Conservation (phyloP, 1,140 invertebrate species). For the Polyergus mexicanus region DNA sequence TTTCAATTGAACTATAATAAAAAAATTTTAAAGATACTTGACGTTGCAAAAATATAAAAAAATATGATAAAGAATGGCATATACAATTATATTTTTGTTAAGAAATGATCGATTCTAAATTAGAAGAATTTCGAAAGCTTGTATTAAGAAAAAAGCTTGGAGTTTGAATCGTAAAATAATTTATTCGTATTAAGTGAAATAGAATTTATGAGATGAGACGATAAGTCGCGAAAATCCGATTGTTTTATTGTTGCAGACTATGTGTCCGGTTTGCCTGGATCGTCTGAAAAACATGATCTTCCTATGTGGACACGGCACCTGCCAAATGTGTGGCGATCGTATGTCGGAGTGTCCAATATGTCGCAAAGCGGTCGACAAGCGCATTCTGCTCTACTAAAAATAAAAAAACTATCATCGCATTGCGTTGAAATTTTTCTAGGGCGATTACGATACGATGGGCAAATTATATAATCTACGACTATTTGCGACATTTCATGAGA, state of each 20-base stretch:
- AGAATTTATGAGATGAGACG: not conserved
- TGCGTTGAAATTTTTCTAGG: not conserved
- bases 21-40: not conserved
- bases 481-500: slow-evolving; percentile 1
- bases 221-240: slow-evolving; percentile 9
- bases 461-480: slow-evolving; percentile 1
- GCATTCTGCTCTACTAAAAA: slow-evolving; percentile 95
- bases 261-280: slow-evolving; percentile 99
- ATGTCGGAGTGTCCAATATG: slow-evolving; percentile 99
- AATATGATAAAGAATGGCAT: not conserved
- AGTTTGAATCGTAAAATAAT: not conserved
- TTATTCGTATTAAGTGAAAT: not conserved
- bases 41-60: not conserved
- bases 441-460: not conserved
- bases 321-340: slow-evolving; percentile 99
- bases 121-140: no score
- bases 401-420: slow-evolving; percentile 1
- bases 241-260: slow-evolving; percentile 91
- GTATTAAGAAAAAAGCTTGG: no score
- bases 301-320: slow-evolving; percentile 98
- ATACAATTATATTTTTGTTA: no score
- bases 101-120: no score
- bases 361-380: slow-evolving; percentile 97
- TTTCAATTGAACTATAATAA: not conserved
- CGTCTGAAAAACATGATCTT: slow-evolving; percentile 99